Conservation (phyloP, 2,113 vertebrate species). For the Silurus meridionalis region DNA sequence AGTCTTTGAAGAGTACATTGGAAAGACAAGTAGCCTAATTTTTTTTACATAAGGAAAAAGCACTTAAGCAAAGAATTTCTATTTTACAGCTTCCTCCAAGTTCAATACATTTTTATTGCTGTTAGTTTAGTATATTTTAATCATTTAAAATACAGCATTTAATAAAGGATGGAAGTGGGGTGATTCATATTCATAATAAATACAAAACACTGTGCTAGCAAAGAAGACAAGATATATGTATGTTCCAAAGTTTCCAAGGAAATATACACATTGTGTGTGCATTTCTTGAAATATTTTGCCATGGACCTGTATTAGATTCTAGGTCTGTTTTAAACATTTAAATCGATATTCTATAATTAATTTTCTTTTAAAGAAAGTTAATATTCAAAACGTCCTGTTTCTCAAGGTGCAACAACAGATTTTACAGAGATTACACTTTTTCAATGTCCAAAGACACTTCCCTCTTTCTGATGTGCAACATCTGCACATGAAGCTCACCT, state of each 20-base stretch:
- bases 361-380: neutral
- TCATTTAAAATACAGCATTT: neutral
- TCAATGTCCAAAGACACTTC: neutral
- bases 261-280: neutral
- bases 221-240: neutral
- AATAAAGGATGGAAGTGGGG: neutral
- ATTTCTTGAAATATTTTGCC: neutral
- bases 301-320: neutral
- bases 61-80: conserved; percentile 21
- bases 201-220: neutral
- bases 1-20: conserved; percentile 17
- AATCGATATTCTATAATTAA: neutral
- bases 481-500: conserved; percentile 73
- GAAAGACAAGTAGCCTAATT: conserved; percentile 33
- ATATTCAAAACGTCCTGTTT: neutral
- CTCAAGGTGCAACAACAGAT: neutral
- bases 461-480: neutral
- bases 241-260: neutral
- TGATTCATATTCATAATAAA: neutral
- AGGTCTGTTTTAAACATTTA: neutral
- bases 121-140: neutral
- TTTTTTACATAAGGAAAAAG: neutral
- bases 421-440: neutral
- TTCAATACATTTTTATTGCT: neutral
- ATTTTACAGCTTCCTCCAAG: neutral